Percentiles rank a stretch among this genome's conserved stretches.
Conservation (phyloP, 2,113 vertebrate species). For the Todiramphus chloris region DNA sequence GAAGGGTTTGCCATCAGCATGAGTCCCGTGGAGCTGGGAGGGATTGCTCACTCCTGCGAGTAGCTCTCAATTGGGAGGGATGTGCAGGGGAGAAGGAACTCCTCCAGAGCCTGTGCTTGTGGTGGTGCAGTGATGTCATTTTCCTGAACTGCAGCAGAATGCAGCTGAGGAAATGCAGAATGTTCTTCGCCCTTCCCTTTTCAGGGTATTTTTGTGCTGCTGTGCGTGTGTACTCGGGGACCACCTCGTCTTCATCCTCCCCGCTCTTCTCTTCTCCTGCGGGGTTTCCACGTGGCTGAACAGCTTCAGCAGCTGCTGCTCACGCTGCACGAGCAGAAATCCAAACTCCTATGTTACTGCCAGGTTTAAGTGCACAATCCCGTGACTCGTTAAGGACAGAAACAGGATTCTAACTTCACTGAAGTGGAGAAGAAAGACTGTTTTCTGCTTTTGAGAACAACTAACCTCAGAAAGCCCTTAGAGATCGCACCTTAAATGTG, state of each 20-base stretch:
- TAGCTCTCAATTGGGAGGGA: not conserved
- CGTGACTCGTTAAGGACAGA: not conserved
- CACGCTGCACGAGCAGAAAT: not conserved
- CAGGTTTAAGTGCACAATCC: not conserved
- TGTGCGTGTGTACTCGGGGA: fast-evolving
- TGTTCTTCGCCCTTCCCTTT: not conserved
- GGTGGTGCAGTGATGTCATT: conserved; percentile 33
- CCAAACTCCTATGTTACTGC: fast-evolving
- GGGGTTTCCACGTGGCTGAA: not conserved
- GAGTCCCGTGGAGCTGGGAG: not conserved
- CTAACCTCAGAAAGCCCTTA: not conserved
- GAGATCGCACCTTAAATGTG: not conserved
- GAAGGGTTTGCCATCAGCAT: not conserved
- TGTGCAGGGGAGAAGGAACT: not conserved
- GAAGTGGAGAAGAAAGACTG: fast-evolving
- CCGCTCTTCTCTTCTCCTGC: not conserved
- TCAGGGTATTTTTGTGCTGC: not conserved
- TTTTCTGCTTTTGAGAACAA: not conserved
- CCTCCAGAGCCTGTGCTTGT: not conserved
- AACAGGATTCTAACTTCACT: not conserved
- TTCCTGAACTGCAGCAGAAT: conserved; percentile 29
- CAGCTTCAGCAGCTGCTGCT: not conserved
- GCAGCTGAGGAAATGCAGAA: not conserved
- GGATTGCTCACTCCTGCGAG: not conserved
- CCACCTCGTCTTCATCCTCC: not conserved